These are phyloP conservation scores for Pristionchus fissidentatus DNA, from an alignment of 2,888 invertebrate genomes.

Conservation along the genomic window DNA sequence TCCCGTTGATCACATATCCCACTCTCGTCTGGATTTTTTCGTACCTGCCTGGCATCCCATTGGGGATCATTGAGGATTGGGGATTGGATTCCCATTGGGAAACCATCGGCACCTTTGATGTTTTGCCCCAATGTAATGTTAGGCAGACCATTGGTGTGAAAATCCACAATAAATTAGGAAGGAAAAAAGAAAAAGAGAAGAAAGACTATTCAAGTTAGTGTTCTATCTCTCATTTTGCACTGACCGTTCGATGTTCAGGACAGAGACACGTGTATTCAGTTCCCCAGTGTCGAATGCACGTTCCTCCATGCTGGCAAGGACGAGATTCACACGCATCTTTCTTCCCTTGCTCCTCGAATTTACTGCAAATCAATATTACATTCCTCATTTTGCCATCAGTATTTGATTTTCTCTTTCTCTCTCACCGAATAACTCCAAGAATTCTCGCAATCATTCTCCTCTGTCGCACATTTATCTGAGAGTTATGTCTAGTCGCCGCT, in stretches of 20 bases:
- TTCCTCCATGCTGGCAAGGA: conserved; percentile 71
- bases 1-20: neutral
- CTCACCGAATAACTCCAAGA: conserved; percentile 48
- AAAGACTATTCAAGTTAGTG: too few species aligned
- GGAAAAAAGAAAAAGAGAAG: too few species aligned
- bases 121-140: too few species aligned
- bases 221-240: neutral
- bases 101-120: too few species aligned
- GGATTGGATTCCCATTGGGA: too few species aligned
- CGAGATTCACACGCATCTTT: conserved; percentile 63
- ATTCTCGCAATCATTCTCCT: conserved; percentile 47
- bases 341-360: conserved; percentile 34
- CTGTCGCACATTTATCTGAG: conserved; percentile 12
- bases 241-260: conserved; percentile 63
- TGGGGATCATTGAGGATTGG: too few species aligned
- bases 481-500: conserved; percentile 6
- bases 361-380: conserved; percentile 1
- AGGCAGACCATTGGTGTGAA: too few species aligned
- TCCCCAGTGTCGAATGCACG: conserved; percentile 64
- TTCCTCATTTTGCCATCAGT: neutral
- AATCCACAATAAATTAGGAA: too few species aligned
- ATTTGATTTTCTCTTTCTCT: too few species aligned
- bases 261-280: conserved; percentile 67
- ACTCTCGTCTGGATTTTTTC: neutral
- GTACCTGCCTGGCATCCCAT: too few species aligned